Conservation (phyloP, 2,797 vertebrate species). For the Lateolabrax maculatus region DNA sequence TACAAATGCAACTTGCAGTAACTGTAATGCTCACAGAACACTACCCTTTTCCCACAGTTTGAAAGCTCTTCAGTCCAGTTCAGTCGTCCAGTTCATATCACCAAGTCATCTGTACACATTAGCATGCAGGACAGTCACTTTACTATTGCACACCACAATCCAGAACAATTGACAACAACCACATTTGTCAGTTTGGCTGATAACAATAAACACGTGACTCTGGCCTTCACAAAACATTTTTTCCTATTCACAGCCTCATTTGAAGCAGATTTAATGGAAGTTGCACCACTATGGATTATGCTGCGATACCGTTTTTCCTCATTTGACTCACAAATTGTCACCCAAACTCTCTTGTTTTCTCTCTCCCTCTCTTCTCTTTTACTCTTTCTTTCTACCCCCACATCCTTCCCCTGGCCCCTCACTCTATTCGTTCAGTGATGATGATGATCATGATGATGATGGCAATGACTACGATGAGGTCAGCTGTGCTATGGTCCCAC, state of each 20-base stretch:
- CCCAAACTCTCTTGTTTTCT: neutral
- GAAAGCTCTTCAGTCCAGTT: slow-evolving; percentile 24
- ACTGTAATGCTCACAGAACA: neutral
- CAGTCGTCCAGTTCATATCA: slow-evolving; percentile 20
- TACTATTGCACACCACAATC: neutral
- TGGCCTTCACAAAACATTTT: neutral
- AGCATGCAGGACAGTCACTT: slow-evolving; percentile 45
- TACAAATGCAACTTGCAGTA: neutral
- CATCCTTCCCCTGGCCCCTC: slow-evolving; percentile 4
- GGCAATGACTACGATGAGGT: neutral
- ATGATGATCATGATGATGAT: slow-evolving; percentile 26
- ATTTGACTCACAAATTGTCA: slow-evolving; percentile 24
- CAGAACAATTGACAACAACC: slow-evolving; percentile 30
- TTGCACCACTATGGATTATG: neutral
- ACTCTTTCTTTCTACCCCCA: neutral
- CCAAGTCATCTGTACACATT: slow-evolving; percentile 39
- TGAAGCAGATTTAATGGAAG: neutral
- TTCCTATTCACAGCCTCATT: neutral
- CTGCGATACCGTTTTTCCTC: neutral
- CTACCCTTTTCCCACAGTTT: neutral
- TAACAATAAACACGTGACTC: slow-evolving; percentile 40
- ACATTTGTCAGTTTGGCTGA: slow-evolving; percentile 23
- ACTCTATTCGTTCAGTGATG: slow-evolving; percentile 15
- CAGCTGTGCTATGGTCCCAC: slow-evolving; percentile 7
- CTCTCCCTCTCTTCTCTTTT: neutral